These are phyloP conservation scores for Linnaemya tessellans DNA, from an alignment of 2,888 invertebrate species.

Conservation along the genomic window DNA sequence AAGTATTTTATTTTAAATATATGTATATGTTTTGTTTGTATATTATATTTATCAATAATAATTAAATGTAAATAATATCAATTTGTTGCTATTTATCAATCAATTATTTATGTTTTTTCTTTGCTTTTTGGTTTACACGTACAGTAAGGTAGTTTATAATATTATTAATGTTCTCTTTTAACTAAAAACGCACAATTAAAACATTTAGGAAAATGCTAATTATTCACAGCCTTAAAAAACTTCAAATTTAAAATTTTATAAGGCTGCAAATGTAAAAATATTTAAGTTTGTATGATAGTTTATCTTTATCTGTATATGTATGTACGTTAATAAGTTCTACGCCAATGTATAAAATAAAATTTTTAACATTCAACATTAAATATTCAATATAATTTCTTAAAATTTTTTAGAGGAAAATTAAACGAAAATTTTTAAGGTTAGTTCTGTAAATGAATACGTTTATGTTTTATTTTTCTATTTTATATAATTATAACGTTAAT, in stretches of 20 bases:
- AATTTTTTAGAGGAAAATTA: conserved; percentile 38
- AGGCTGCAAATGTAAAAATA: conserved; percentile 10
- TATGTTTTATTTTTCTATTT: conserved; percentile 35
- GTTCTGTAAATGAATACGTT: conserved; percentile 40
- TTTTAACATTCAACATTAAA: conserved; percentile 47
- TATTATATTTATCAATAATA: conserved; percentile 63
- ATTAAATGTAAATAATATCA: conserved; percentile 72
- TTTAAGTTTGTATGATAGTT: conserved; percentile 1
- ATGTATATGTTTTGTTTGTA: conserved; percentile 58
- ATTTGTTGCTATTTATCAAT: conserved; percentile 71
- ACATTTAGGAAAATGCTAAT: not conserved
- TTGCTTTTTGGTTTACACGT: conserved; percentile 36
- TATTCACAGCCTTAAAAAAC: not conserved
- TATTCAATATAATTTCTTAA: conserved; percentile 14
- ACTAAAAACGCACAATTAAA: conserved; percentile 8
- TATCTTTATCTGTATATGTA: not conserved
- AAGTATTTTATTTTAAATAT: conserved; percentile 52
- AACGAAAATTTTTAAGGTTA: conserved; percentile 24
- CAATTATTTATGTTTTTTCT: conserved; percentile 52
- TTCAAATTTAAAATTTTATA: not conserved
- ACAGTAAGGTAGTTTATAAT: conserved; percentile 28
- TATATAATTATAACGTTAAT: conserved; percentile 46
- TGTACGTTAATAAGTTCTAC: conserved; percentile 11
- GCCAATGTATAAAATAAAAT: conserved; percentile 45
- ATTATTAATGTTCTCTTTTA: conserved; percentile 6